Base-by-base conservation (phyloP, 2,888 invertebrate genomes). In the Sylvicola cinctus region DNA sequence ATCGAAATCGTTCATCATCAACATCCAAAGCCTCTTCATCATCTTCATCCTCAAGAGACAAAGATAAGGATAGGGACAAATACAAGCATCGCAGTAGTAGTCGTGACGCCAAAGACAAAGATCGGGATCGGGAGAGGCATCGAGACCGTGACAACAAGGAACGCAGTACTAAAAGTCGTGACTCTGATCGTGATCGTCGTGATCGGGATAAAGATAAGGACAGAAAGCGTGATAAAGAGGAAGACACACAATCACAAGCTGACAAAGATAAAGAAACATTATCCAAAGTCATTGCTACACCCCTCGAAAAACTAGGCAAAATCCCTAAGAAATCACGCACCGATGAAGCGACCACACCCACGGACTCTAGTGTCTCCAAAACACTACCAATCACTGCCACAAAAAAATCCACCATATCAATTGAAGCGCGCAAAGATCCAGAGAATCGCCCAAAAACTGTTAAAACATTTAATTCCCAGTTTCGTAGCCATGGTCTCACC, bases 391-490 rank as follows among this genome's bases (percentile, higher is more conserved):
- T 20, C 29, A 17, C 55, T 37, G 49, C 48, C 49, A 52, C 49
- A 17, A 52, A 58, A 36, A 79, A 77, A 44, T 74, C 75, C 27
- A 77, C 80, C 3, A 78, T 81, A 53, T 80, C 81, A 1, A 79
- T 83, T 44, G 83, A 83, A 63, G 71, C 75, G 36, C 63, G 80
- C 39, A 79, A 77, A 39, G 72, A 72, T 42, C 68, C 72, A 34
- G 65, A 68, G 10, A 70, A 62, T 35, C 63, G 87, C 46, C 77
- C 84, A 4, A 85, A 85, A 60, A 90, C 90, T 27, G 90, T 88
- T 1, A 91, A 90, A 66, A 79, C 81, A 12, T 85, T 77, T 52
- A 75, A 85, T 57, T 81, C 85, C 1, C 87, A 84, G 60, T 87
- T 90, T 62, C 70, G 91, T 43, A 85, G 85, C 33, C 88, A 87